Evolutionary conservation across 2,888 invertebrate genomes (phyloP).

Genomic region (Ophion ellenae): DNA sequence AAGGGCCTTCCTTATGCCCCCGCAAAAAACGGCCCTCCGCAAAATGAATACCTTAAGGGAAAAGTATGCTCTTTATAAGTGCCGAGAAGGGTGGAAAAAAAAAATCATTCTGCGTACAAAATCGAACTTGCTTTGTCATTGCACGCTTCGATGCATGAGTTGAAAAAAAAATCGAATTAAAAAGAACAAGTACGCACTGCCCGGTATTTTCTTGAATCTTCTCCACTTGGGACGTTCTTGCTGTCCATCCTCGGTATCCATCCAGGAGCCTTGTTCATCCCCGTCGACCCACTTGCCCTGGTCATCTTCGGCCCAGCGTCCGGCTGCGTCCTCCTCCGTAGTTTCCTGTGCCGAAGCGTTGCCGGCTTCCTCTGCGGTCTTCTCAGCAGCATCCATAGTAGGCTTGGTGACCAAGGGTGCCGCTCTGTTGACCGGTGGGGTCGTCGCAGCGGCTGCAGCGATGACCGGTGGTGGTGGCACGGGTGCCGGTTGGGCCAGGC

Average conservation of each 20-base stretch:
- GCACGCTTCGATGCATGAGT: no score
- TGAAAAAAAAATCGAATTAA: no score
- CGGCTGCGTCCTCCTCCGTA: constrained; percentile 28
- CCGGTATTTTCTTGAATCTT: constrained; percentile 55
- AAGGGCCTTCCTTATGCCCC: no score
- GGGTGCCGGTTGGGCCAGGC: constrained; percentile 36
- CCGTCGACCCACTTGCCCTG: constrained; percentile 51
- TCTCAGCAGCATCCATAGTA: not conserved
- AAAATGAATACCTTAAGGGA: no score
- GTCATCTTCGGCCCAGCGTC: constrained; percentile 59
- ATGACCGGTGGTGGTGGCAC: constrained; percentile 47
- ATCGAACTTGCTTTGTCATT: no score
- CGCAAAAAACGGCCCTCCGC: no score
- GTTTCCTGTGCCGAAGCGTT: not conserved
- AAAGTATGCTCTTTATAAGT: no score
- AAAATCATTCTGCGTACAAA: no score
- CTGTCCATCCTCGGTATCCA: constrained; percentile 57
- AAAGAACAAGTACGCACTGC: constrained; percentile 47
- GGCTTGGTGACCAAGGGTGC: not conserved
- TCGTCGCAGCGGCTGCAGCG: constrained; percentile 26
- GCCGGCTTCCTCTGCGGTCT: not conserved
- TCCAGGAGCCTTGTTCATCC: constrained; percentile 57
- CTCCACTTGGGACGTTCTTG: constrained; percentile 56
- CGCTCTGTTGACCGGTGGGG: not conserved
- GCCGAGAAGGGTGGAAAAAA: constrained; percentile 26